Base-by-base conservation (phyloP, 2,113 vertebrate genomes). In the Oryzias melastigma region DNA sequence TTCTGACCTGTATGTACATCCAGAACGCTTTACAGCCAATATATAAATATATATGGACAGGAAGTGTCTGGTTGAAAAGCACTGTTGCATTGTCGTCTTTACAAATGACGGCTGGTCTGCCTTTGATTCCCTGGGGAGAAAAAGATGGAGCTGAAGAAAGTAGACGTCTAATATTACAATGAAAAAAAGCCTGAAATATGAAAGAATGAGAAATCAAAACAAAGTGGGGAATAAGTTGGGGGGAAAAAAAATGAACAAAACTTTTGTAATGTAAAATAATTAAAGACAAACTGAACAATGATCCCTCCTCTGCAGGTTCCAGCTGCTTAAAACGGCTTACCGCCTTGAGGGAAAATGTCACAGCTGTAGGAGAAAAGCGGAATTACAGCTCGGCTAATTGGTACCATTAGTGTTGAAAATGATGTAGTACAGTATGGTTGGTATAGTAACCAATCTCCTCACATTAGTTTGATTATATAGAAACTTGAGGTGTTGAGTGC, bases 361-460 rank as follows among this genome's bases (percentile, higher is more conserved):
- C 55, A 68, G 49, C 56, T 58, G 49, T 47, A 19, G 42, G 19
- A 53, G 57, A 68, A 41, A 54, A 53, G 35, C 42, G 17, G 1
- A 60, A 68, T 41, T 60, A 42, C 17, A 48, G 18, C 25, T 53
- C 59, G 44, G 27, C 42, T 59, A 54, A 60, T 4, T 60, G 50
- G 50, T n/a, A 20, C 44, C 24, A 48, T 42, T 42, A 42, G 18
- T 43, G 29, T 29, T 13, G 20, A 12, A 15, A 25, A 16, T 50
- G 41, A 54, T 2, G n/a, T 20, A 15, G 17, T 6, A 46, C n/a
- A n/a, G 17, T 8, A 46, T 16, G 16, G 17, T 46, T 8, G 17
- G 44, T n/a, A 16, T 7, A n/a, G 44, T n/a, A 46, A 46, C 44
- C 7, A 35, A 35, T n/a, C 5, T 17, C 44, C 17, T 16, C 7